phyloP scores from a whole-genome alignment of 2,888 invertebrate species.

The Galerucella pusilla region DNA sequence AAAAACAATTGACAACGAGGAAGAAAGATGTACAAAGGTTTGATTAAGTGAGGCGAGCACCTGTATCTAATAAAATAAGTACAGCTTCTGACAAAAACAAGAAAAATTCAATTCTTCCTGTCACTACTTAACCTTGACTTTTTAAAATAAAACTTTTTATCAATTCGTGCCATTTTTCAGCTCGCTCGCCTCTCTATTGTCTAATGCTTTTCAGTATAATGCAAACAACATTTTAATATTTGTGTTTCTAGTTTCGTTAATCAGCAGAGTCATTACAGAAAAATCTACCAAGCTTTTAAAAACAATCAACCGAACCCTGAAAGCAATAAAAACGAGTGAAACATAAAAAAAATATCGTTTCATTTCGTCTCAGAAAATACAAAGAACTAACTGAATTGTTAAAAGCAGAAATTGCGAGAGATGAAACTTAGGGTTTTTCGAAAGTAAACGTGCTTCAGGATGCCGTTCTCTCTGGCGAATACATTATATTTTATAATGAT shows the following conservation, averaged over 20 bases:
- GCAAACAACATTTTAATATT: not conserved
- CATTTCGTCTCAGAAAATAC: slow-evolving; percentile 25
- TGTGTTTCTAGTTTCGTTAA: not conserved
- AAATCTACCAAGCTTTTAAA: slow-evolving; percentile 10
- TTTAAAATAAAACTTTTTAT: no score
- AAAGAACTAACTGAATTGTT: slow-evolving; percentile 28
- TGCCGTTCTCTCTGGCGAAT: slow-evolving; percentile 2
- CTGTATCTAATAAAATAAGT: no score
- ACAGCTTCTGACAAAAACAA: no score
- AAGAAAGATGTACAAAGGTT: no score
- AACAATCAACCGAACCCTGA: slow-evolving; percentile 8
- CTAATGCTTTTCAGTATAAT: not conserved
- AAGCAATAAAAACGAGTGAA: not conserved
- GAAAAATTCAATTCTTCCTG: no score
- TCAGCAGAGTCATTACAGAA: slow-evolving; percentile 1
- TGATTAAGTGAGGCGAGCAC: no score
- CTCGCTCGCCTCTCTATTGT: not conserved
- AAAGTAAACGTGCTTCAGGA: slow-evolving; percentile 19
- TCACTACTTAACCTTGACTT: no score
- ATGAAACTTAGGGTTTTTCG: slow-evolving; percentile 24
- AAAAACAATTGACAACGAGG: not conserved
- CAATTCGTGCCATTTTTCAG: no score
- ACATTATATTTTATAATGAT: slow-evolving; percentile 31
- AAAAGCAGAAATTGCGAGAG: slow-evolving; percentile 26
- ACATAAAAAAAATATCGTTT: slow-evolving; percentile 9